These are phyloP conservation scores for Homarus gammarus DNA, from an alignment of 2,888 invertebrate species.

Conservation along the genomic window DNA sequence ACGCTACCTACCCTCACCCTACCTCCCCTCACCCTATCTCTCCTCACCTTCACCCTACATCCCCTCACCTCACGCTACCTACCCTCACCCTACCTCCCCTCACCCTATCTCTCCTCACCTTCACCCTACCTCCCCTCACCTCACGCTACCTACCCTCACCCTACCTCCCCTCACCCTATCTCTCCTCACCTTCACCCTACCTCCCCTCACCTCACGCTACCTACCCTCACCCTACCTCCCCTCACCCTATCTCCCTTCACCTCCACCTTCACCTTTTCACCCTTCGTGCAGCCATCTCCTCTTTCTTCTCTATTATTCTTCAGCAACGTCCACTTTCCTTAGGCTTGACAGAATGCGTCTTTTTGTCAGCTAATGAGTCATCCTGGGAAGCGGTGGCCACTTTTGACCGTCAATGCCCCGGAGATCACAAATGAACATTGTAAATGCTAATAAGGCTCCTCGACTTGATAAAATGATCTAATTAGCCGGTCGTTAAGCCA, in stretches of 20 bases:
- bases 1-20: too few species aligned
- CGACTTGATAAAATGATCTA: slow-evolving; percentile 71
- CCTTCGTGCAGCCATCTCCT: neutral
- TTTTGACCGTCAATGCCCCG: slow-evolving; percentile 61
- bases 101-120: neutral
- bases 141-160: neutral
- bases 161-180: neutral
- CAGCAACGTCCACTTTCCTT: neutral
- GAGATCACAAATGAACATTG: slow-evolving; percentile 71
- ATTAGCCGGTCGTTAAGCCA: slow-evolving; percentile 63
- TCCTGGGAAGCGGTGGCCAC: slow-evolving; percentile 19
- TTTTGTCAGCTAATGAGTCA: slow-evolving; percentile 52
- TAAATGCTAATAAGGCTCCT: slow-evolving; percentile 71
- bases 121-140: neutral
- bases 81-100: neutral
- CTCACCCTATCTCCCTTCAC: neutral
- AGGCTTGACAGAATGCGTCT: slow-evolving; percentile 26
- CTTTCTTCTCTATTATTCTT: neutral
- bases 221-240: neutral
- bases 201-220: neutral
- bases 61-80: neutral
- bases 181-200: neutral
- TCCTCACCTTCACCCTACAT: too few species aligned
- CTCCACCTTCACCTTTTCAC: neutral
- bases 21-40: too few species aligned